phyloP scores from a whole-genome alignment of 1,140 invertebrate genomes.

The Drosophila chauvacae region DNA sequence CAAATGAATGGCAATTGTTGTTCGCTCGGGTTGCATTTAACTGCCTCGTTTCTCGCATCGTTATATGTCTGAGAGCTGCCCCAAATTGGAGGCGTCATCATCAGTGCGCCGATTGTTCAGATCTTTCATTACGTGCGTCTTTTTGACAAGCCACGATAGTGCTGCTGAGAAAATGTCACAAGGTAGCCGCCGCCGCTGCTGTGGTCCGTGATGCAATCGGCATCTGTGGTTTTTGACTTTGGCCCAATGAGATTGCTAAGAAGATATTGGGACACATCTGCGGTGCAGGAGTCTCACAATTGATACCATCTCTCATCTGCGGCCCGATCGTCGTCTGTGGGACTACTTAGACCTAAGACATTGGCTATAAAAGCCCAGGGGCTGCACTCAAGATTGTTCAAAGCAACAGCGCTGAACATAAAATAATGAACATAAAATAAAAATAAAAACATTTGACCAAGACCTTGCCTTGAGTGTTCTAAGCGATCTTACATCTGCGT shows the following conservation, averaged over 20 bases:
- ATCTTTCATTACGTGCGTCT: conserved; percentile 1
- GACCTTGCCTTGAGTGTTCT: conserved; percentile 5
- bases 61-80: conserved; percentile 31
- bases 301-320: neutral
- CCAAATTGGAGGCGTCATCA: conserved; percentile 45
- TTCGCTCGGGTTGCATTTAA: conserved; percentile 38
- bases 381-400: neutral
- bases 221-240: conserved; percentile 37
- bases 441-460: conserved; percentile 8
- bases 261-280: conserved; percentile 19
- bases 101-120: conserved; percentile 33
- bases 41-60: conserved; percentile 50
- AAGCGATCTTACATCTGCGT: conserved; percentile 4
- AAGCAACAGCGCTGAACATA: neutral
- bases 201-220: conserved; percentile 41
- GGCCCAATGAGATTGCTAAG: conserved; percentile 39
- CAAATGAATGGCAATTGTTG: conserved; percentile 75
- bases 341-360: neutral
- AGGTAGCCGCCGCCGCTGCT: conserved; percentile 11
- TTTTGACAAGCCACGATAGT: conserved; percentile 21
- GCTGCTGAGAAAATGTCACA: conserved; percentile 45
- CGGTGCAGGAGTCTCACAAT: neutral
- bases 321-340: conserved; percentile 4
- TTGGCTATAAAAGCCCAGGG: neutral
- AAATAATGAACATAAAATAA: neutral